Evolutionary conservation across 30 jellyfish, hydroid and myxozoan species (phyloP), one percentile per base, ranked within the genome.

Genomic region (Chrysaora quinquecirrha): DNA sequence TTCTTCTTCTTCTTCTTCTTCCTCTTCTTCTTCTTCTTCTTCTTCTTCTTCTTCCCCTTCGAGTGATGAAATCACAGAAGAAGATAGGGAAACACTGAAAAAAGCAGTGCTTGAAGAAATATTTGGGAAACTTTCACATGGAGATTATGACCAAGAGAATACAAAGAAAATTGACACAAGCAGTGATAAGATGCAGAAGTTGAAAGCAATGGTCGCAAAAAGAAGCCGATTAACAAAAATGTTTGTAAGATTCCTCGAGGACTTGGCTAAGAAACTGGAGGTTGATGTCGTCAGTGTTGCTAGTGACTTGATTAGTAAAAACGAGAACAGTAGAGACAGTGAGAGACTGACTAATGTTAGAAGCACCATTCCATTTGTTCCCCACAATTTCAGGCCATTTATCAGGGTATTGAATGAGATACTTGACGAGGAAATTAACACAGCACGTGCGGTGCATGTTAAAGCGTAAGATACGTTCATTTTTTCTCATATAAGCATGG

Each of bases 261-360:
- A 84, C 43, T 22, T 84, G 76, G 85, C 95, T 10, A 49, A 29
- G 46, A 84, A 74, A 31, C 34, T 84, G 49, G 34, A 64, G n/a
- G 61, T 84, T 20, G 95, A 84, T 47, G 85, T 24, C 0, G 78
- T 84, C 18, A 84, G 73, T 1, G 95, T 84, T 63, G 95, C 88
- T 0, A 88, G 70, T 22, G 81, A 73, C 25, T 30, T 84, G 60
- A 73, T 84, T 23, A 71, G 50, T 38, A 72, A 71, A 16, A 61
- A 56, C 63, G 48, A 32, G 48, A 85, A 63, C 6, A 64, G n/a
- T 19, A n/a, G n/a, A n/a, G 82, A 80, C 24, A 28, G 23, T 12
- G 79, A 60, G 34, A 80, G 21, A 71, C 18, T 67, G 56, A 23
- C 52, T 1, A 46, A 47, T 28, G 83, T 72, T 1, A 46, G 90